Base-by-base conservation (phyloP, 2,888 invertebrate genomes). In the Sesia apiformis region DNA sequence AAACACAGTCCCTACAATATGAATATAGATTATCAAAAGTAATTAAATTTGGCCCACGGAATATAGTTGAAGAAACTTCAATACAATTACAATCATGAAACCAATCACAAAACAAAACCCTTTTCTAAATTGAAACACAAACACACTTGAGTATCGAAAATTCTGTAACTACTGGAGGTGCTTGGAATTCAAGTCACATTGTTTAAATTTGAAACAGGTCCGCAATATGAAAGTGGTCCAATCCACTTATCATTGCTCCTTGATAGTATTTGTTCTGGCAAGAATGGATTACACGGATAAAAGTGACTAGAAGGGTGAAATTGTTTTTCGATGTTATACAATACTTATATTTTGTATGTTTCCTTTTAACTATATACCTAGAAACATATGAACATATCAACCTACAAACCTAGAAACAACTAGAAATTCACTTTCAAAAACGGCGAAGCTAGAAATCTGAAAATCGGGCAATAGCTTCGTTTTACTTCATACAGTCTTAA, bases 171-270 rank as follows among this genome's bases (percentile, higher is more conserved):
- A 58, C 56, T 58, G 55, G 58, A 59, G 55, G 58, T 56, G 57
- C 55, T 59, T 58, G 54, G 55, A 58, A 66, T 65, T 63, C 63
- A 54, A 60, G 62, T 57, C 66, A 58, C 59, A 58, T 62, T 73
- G 76, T 77, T 80, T 78, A 76, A 81, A 77, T 75, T 81, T 74
- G 78, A 77, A 78, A 74, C 77, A 72, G 62, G 62, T 60, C 60
- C 62, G 69, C 72, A 69, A 72, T 78, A 76, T 70, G 72, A 71
- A 66, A 63, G 62, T 57, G 57, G 59, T 68, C 69, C 79, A 77
- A 78, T 81, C 70, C 79, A 79, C 77, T 80, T 80, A 79, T 80
- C 78, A 76, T 72, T 66, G 64, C 65, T 66, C 61, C 58, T 49
- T 56, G 56, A 59, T 55, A 59, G 57, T 60, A 56, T 61, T 62